Conservation (phyloP, 2,113 vertebrate species). For the Zosterops hypoxanthus region DNA sequence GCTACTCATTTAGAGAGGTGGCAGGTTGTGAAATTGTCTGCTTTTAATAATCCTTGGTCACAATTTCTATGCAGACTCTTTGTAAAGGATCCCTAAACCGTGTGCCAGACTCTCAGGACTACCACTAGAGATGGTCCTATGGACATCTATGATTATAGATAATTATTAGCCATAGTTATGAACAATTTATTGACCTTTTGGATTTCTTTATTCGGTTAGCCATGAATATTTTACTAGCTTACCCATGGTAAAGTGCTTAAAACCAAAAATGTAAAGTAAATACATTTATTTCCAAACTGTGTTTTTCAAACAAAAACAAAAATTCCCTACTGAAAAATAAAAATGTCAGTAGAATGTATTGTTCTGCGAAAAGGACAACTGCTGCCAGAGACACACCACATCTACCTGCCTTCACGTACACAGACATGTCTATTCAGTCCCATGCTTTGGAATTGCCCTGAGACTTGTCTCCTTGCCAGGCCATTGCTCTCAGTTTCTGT, state of each 20-base stretch:
- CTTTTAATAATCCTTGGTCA: background rate
- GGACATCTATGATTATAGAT: background rate
- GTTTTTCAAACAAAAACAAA: background rate
- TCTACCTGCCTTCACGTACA: accelerated
- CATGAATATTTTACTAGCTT: background rate
- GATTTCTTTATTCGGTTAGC: background rate
- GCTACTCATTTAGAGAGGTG: background rate
- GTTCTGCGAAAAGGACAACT: background rate
- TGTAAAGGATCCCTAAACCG: background rate
- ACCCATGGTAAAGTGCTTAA: background rate
- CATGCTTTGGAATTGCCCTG: background rate
- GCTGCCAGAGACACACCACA: background rate
- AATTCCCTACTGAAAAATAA: background rate
- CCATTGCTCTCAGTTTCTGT: background rate
- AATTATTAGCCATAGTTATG: background rate
- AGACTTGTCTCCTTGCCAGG: background rate
- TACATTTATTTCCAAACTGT: background rate
- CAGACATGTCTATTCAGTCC: accelerated
- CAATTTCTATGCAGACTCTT: background rate
- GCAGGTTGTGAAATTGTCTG: background rate
- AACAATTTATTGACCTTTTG: background rate
- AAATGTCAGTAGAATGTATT: background rate
- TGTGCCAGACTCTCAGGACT: background rate
- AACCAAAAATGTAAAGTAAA: background rate
- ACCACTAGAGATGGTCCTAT: background rate